phyloP scores from a whole-genome alignment of 2,888 invertebrate species.

The Trichacis sp. region DNA sequence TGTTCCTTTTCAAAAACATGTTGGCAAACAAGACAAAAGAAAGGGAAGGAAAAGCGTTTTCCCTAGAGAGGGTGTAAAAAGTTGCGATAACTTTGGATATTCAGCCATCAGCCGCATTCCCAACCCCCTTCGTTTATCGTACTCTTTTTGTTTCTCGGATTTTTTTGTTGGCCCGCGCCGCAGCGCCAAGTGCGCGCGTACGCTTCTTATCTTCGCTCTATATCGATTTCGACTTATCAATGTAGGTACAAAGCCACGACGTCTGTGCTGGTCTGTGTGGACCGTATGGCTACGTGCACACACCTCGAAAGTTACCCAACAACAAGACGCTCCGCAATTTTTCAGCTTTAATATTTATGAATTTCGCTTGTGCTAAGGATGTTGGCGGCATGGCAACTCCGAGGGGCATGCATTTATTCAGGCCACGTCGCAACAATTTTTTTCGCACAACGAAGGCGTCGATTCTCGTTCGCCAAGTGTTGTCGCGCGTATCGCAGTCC shows the following conservation, averaged over 20 bases:
- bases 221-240: conserved; percentile 38
- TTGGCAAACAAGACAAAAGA: too few species aligned
- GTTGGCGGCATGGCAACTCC: too few species aligned
- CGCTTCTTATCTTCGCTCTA: conserved; percentile 34
- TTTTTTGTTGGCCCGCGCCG: conserved; percentile 23
- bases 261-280: too few species aligned
- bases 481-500: background rate
- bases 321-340: background rate
- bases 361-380: too few species aligned
- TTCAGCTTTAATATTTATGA: background rate
- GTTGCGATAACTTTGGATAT: conserved; percentile 16
- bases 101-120: conserved; percentile 4
- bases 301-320: background rate
- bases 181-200: conserved; percentile 28
- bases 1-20: too few species aligned
- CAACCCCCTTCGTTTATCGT: background rate
- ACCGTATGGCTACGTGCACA: too few species aligned
- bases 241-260: conserved; percentile 10
- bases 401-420: too few species aligned
- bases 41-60: too few species aligned
- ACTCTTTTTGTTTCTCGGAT: background rate
- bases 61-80: background rate
- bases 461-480: background rate
- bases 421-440: too few species aligned
- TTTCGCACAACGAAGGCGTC: background rate